Evolutionary conservation across 2,797 vertebrate species (phyloP).

Genomic region (Parambassis ranga): DNA sequence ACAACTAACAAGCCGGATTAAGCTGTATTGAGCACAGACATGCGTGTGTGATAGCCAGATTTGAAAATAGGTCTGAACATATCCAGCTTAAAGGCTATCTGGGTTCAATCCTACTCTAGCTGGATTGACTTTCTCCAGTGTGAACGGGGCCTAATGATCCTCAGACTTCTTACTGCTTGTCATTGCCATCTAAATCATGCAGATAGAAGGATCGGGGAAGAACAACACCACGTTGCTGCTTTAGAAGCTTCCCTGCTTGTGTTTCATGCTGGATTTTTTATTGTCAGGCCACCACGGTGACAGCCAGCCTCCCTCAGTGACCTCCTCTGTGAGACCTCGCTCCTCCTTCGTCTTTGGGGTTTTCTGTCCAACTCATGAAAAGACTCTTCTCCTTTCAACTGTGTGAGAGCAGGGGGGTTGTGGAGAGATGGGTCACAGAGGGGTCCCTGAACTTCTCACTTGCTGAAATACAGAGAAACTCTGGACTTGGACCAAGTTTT

Average conservation of each 20-base stretch:
- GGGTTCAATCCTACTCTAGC: no score
- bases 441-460: slow-evolving; percentile 45
- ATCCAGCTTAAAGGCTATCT: no score
- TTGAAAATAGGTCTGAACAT: no score
- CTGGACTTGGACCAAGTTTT: slow-evolving; percentile 42
- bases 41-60: no score
- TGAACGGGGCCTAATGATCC: not conserved
- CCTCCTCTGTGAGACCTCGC: slow-evolving; percentile 22
- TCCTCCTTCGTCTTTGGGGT: slow-evolving; percentile 3
- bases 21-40: no score
- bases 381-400: slow-evolving; percentile 28
- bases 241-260: not conserved
- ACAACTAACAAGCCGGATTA: no score
- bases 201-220: not conserved
- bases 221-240: slow-evolving; percentile 9
- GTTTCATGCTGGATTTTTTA: slow-evolving; percentile 39
- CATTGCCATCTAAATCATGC: slow-evolving; percentile 23
- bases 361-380: slow-evolving; percentile 43
- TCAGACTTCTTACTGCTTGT: slow-evolving; percentile 1
- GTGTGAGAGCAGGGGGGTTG: slow-evolving; percentile 39
- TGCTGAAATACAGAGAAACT: slow-evolving; percentile 1
- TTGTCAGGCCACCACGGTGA: slow-evolving; percentile 26
- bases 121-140: no score
- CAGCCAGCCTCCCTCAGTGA: slow-evolving; percentile 25
- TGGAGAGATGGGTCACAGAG: slow-evolving; percentile 42